These are phyloP conservation scores for Fulica atra DNA, from an alignment of 2,113 vertebrate species.

Conservation along the genomic window DNA sequence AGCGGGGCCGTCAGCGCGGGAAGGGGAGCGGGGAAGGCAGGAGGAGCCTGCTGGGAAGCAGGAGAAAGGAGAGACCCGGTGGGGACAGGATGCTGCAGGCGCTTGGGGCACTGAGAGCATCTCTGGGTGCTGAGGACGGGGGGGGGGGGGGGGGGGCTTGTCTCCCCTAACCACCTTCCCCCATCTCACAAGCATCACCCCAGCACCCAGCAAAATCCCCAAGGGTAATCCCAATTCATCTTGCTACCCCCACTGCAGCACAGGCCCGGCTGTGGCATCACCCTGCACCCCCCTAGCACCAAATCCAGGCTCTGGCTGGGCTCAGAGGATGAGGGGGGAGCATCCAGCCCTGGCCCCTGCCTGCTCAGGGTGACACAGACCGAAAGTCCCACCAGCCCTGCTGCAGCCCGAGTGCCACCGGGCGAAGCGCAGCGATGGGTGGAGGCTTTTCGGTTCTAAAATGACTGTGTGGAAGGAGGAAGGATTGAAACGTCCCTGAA, in stretches of 20 bases:
- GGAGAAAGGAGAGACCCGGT: neutral
- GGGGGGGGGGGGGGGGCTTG: neutral
- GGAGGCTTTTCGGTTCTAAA: slow-evolving; percentile 22
- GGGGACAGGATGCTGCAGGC: rapidly evolving
- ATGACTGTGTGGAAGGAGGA: slow-evolving; percentile 17
- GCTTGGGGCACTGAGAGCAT: rapidly evolving
- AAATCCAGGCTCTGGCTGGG: neutral
- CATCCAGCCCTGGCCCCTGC: neutral
- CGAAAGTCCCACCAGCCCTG: neutral
- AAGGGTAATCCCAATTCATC: rapidly evolving
- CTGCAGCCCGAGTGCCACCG: rapidly evolving
- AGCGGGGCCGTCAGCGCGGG: rapidly evolving
- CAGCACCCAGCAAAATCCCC: neutral
- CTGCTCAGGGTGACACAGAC: neutral
- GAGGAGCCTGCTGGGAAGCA: neutral
- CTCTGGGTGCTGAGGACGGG: neutral
- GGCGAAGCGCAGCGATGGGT: neutral
- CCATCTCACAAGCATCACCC: neutral
- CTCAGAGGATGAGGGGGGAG: rapidly evolving
- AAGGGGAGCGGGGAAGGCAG: neutral
- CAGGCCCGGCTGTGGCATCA: rapidly evolving
- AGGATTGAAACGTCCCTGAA: neutral
- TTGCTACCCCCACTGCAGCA: rapidly evolving
- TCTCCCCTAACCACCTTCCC: rapidly evolving
- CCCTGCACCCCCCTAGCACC: neutral